A percentile compares a stretch with the other conserved stretches of the same genome.
phyloP scores from a whole-genome alignment of 2,888 invertebrate species.

The Drosophila colorata region DNA sequence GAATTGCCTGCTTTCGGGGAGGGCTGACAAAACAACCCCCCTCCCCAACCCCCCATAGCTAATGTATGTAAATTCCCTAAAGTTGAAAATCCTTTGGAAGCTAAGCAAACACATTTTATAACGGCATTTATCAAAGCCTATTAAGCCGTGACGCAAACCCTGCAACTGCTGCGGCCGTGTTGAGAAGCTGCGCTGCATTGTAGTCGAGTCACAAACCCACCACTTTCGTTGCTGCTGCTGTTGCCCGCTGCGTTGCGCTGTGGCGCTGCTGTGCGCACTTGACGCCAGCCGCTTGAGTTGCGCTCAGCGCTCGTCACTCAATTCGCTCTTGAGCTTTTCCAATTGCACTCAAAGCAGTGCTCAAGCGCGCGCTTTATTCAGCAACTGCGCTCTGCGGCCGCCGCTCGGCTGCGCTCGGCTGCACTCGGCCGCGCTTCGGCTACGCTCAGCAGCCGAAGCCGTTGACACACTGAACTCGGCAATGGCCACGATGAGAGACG shows the following conservation, averaged over 20 bases:
- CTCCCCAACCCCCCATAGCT: conserved; percentile 14
- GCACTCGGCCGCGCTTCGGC: conserved; percentile 7
- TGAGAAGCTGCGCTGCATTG: conserved; percentile 25
- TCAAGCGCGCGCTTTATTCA: conserved; percentile 64
- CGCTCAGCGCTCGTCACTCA: conserved; percentile 20
- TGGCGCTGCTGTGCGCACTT: background rate
- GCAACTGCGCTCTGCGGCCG: conserved; percentile 39
- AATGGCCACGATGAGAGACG: conserved; percentile 30
- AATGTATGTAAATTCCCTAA: conserved; percentile 73
- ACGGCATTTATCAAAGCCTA: conserved; percentile 31
- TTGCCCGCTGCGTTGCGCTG: conserved; percentile 27
- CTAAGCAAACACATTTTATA: conserved; percentile 58
- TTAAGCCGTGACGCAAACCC: background rate
- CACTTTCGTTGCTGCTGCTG: background rate
- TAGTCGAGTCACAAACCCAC: conserved; percentile 33
- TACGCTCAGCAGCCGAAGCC: conserved; percentile 33
- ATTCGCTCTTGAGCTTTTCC: conserved; percentile 49
- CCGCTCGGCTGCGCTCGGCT: conserved; percentile 26
- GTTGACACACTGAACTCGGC: conserved; percentile 78
- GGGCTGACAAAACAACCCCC: conserved; percentile 50
- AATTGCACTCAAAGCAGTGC: conserved; percentile 37
- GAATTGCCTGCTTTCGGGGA: conserved; percentile 53
- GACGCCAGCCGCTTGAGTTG: background rate
- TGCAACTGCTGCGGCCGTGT: background rate
- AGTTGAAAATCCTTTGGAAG: conserved; percentile 63